These are phyloP conservation scores for Synanceia verrucosa DNA, from an alignment of 2,797 vertebrate species.

Conservation along the genomic window DNA sequence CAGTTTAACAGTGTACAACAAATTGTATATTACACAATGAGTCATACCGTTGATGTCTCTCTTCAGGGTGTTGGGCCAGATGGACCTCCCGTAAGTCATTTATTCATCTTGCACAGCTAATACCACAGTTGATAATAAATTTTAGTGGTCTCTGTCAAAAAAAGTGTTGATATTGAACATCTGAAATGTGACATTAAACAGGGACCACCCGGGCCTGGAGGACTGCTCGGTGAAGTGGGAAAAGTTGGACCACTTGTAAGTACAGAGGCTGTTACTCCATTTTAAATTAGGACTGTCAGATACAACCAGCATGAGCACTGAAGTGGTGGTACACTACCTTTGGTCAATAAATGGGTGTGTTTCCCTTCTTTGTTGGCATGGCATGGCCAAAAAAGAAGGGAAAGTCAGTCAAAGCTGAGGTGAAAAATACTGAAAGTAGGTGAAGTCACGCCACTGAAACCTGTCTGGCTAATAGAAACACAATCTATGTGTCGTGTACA, in stretches of 20 bases:
- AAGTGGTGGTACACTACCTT: background rate
- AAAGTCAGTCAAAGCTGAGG: background rate
- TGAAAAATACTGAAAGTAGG: background rate
- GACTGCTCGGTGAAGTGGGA: conserved; percentile 92
- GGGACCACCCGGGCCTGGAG: conserved; percentile 91
- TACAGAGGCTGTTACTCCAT: conserved; percentile 58
- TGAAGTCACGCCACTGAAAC: background rate
- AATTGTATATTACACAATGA: conserved; percentile 7
- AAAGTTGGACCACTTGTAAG: conserved; percentile 90
- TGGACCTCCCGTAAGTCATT: conserved; percentile 89
- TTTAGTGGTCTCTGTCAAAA: background rate
- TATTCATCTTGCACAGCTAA: conserved; percentile 9
- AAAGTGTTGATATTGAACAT: background rate
- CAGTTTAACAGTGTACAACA: background rate
- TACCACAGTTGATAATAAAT: background rate
- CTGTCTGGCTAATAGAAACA: background rate
- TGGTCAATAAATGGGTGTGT: background rate
- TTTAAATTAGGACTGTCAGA: background rate
- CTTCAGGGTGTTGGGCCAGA: conserved; percentile 91
- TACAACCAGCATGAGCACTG: background rate
- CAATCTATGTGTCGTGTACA: background rate
- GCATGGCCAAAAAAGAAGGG: background rate
- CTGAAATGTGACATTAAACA: conserved; percentile 67
- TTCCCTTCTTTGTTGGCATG: background rate
- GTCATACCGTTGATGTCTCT: conserved; percentile 38